A percentile compares a stretch with the other conserved stretches of the same genome.
phyloP scores from a whole-genome alignment of 2,797 vertebrate genomes.

The Anisognathus igniventris region DNA sequence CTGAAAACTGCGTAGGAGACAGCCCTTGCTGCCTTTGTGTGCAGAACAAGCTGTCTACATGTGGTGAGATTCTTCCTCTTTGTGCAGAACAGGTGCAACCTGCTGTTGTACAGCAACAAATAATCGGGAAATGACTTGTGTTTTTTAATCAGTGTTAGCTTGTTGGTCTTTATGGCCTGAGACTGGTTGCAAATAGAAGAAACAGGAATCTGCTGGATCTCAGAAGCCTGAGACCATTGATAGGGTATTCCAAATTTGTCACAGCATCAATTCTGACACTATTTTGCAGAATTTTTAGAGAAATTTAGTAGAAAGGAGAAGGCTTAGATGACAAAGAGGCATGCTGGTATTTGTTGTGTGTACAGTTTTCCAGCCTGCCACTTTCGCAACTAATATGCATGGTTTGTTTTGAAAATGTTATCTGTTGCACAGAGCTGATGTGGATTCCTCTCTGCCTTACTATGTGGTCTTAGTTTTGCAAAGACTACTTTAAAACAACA shows the following conservation, averaged over 20 bases:
- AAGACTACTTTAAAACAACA: neutral
- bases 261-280: neutral
- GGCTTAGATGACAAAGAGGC: neutral
- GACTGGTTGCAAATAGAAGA: neutral
- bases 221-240: neutral
- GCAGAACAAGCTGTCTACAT: neutral
- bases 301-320: neutral
- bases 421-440: neutral
- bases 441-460: neutral
- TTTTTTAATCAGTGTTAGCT: neutral
- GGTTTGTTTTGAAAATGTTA: neutral
- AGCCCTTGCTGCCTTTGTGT: neutral
- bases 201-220: neutral
- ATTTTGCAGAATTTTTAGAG: neutral
- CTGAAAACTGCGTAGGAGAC: neutral
- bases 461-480: neutral
- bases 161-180: neutral
- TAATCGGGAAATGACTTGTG: neutral
- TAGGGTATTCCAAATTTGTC: neutral
- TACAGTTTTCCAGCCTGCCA: neutral
- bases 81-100: neutral
- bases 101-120: constrained; percentile 5
- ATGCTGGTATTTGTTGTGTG: neutral
- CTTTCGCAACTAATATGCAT: neutral
- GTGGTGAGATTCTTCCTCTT: neutral